phyloP scores from a whole-genome alignment of 2,113 vertebrate genomes.

The Indri indri region DNA sequence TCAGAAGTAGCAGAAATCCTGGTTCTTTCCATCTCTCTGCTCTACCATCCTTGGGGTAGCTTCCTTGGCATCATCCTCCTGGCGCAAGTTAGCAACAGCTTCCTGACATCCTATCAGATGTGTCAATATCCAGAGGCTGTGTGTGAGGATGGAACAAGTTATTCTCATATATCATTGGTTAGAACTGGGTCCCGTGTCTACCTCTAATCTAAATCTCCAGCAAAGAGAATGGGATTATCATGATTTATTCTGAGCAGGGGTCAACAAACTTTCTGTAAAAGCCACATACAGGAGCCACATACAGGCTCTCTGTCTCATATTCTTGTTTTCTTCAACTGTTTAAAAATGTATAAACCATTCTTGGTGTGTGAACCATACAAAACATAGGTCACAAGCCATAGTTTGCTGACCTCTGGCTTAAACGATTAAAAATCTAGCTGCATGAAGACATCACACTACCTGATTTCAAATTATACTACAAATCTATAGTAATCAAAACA shows the following conservation, averaged over 20 bases:
- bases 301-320: not conserved
- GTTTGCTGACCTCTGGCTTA: not conserved
- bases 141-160: not conserved
- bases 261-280: not conserved
- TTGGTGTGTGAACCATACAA: not conserved
- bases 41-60: no score
- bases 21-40: not conserved
- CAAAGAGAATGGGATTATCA: not conserved
- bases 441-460: no score
- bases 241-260: not conserved
- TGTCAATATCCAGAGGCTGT: not conserved
- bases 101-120: not conserved
- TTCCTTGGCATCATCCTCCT: not conserved
- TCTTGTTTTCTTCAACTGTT: not conserved
- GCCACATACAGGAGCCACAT: not conserved
- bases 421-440: not conserved
- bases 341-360: not conserved
- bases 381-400: not conserved
- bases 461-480: no score
- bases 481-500: no score
- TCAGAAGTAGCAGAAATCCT: not conserved
- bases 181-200: not conserved
- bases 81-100: not conserved
- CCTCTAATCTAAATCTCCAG: not conserved
- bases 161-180: not conserved